These are phyloP conservation scores for Alloplasta piceator DNA, from an alignment of 2,888 invertebrate genomes.

Conservation along the genomic window DNA sequence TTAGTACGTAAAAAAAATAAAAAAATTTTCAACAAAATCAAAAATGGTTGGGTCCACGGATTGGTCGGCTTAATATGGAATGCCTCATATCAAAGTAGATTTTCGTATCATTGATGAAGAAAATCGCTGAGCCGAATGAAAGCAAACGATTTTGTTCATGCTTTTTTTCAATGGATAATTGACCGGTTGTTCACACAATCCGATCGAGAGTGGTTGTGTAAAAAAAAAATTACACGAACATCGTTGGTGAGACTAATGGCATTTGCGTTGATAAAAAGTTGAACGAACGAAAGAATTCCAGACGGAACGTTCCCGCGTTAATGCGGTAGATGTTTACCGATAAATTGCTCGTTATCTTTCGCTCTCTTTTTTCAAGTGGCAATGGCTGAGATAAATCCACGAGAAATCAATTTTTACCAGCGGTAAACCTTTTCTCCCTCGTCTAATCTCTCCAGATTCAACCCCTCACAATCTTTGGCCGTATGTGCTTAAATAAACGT, in stretches of 20 bases:
- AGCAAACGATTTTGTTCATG: constrained; percentile 11
- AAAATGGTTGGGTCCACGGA: too few species aligned
- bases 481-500: too few species aligned
- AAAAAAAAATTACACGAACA: constrained; percentile 25
- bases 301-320: background rate
- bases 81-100: too few species aligned
- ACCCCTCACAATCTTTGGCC: too few species aligned
- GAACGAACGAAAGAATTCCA: background rate
- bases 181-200: constrained; percentile 15
- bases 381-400: background rate
- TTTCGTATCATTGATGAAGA: constrained; percentile 15
- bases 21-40: too few species aligned
- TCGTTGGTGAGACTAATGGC: constrained; percentile 32
- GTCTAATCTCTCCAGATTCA: too few species aligned
- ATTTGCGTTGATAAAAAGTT: constrained; percentile 15
- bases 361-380: background rate
- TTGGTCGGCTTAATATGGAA: too few species aligned
- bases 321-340: constrained; percentile 23
- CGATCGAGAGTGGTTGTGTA: background rate
- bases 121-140: background rate
- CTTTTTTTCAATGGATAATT: constrained; percentile 30
- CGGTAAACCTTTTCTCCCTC: background rate
- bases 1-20: too few species aligned
- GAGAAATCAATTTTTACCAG: background rate
- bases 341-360: constrained; percentile 21